Evolutionary conservation across 2,797 vertebrate species (phyloP), one percentile per base, ranked within the genome.

Genomic region (Acipenser transmontanus): DNA sequence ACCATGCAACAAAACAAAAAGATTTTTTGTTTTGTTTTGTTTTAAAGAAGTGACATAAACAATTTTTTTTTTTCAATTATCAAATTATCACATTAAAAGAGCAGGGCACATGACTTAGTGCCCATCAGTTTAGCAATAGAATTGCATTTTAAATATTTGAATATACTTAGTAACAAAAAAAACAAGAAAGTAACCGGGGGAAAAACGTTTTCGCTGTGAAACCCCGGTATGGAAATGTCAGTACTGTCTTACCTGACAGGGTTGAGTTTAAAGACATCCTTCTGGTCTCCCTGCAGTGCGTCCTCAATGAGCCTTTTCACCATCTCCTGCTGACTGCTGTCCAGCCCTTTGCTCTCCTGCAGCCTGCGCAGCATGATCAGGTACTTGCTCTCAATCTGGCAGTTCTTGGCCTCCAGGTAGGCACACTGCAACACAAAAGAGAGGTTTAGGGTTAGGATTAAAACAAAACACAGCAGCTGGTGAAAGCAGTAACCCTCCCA

Each of bases 351-450:
- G 17, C 71, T 80, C 63, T 94, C 93, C 76, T 95, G 93, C 64
- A 98, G 86, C 70, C 89, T 91, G 63, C 85, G 78, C 65, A 99
- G 81, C 49, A 94, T 75, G 0, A 84, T 82, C 79, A 99, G 80
- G 83, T 97, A 94, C 50, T 91, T 93, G 78, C 94, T 96, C 76
- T 98, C 94, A 70, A 91, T 80, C 81, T 93, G 93, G 75, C 94
- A 98, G 71, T 84, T 91, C 65, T 70, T 80, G 71, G 95, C 95
- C 84, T 98, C 95, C 71, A 96, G 83, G 72, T 89, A 90, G 7
- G 93, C 89, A 68, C 95, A 96, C 96, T 98, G 79, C 8, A n/a
- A 48, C 1, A 12, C n/a, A 2, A 6, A 17, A 69, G 62, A 47
- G 0, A 54, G 66, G 50, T 34, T 34, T 34, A 34, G 20, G 20